These are phyloP conservation scores for Tethya wilhelma DNA, from an alignment of 37 sponge, comb jelly and placozoan species.

Conservation along the genomic window DNA sequence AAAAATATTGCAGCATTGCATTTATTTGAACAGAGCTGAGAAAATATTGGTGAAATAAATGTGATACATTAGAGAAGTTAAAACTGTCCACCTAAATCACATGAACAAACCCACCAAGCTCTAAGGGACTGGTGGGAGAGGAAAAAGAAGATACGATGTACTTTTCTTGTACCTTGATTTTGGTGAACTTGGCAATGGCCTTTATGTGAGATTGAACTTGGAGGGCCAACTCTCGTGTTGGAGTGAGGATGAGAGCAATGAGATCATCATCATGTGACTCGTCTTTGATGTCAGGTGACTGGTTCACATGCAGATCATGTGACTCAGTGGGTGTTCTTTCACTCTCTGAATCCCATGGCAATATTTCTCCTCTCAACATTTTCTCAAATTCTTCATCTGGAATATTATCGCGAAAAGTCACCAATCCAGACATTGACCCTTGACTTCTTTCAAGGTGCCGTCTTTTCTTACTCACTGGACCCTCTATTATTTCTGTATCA, in stretches of 20 bases:
- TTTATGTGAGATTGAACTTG: slow-evolving; percentile 85
- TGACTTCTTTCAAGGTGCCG: not conserved
- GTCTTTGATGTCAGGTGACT: not conserved
- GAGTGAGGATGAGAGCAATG: slow-evolving; percentile 81
- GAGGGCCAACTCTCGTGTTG: slow-evolving; percentile 93
- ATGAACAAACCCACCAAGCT: too few species aligned
- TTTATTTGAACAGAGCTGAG: too few species aligned
- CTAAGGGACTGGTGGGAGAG: too few species aligned
- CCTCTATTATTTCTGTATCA: not conserved
- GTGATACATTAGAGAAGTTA: too few species aligned
- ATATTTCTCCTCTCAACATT: slow-evolving; percentile 24
- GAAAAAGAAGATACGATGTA: too few species aligned
- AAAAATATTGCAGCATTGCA: too few species aligned
- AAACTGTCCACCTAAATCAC: too few species aligned
- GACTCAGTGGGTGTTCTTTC: not conserved
- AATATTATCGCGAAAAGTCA: slow-evolving; percentile 50
- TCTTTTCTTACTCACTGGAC: not conserved
- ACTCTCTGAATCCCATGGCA: not conserved
- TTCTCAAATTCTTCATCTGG: slow-evolving; percentile 66
- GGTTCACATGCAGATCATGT: not conserved
- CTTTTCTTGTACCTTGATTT: slow-evolving; percentile 71
- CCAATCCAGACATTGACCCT: not conserved
- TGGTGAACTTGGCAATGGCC: slow-evolving; percentile 80
- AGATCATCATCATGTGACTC: slow-evolving; percentile 5
- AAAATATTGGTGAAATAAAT: too few species aligned